phyloP scores from a whole-genome alignment of 2,797 vertebrate species.

The Tragelaphus oryx region DNA sequence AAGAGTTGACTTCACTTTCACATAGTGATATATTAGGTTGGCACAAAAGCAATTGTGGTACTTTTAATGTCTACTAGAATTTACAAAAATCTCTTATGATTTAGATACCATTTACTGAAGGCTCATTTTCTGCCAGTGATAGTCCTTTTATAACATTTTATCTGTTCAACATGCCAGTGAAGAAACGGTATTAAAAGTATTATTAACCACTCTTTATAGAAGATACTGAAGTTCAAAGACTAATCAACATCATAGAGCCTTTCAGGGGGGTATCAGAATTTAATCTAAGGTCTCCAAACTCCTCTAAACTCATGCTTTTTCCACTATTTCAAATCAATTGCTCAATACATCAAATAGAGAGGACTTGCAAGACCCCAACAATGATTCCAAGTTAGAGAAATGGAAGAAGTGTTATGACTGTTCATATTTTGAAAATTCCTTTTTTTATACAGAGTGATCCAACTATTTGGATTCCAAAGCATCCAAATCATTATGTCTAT shows the following conservation, averaged over 20 bases:
- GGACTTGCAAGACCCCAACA: background rate
- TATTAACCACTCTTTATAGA: background rate
- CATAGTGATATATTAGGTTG: background rate
- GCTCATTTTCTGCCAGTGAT: background rate
- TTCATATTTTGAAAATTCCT: background rate
- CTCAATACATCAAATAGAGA: background rate
- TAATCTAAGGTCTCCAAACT: background rate
- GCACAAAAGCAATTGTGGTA: background rate
- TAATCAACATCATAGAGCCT: background rate
- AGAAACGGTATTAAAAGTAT: background rate
- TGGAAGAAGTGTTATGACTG: background rate
- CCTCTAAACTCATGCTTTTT: background rate
- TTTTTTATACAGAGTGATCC: background rate
- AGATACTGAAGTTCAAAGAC: background rate
- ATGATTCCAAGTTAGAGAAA: background rate
- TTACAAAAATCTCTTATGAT: background rate
- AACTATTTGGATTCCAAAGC: background rate
- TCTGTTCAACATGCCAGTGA: background rate
- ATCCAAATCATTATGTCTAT: background rate
- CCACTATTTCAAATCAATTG: fast-evolving
- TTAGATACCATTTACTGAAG: background rate
- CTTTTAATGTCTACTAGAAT: background rate
- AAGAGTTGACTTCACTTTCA: background rate
- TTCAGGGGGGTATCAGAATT: background rate
- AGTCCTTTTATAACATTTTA: background rate